Evolutionary conservation across 2,113 vertebrate species (phyloP), one percentile per base, ranked within the genome.

Genomic region (Esox niger): DNA sequence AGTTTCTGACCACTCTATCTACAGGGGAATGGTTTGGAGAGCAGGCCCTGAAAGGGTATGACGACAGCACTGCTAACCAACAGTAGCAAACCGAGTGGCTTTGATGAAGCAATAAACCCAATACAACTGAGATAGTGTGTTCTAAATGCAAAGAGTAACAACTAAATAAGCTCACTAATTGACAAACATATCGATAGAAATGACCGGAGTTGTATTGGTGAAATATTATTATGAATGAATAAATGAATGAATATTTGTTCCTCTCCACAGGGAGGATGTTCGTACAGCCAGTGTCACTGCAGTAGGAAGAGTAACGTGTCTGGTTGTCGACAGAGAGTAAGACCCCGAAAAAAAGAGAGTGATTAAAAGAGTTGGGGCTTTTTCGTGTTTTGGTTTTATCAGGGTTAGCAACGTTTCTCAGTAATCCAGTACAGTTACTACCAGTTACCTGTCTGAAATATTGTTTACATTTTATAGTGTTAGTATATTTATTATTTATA

Each of bases 301-400:
- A 0, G 73, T 86, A 46, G 88, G 89, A 47, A 81, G 87, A n/a
- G 90, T 91, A 73, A 92, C 88, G 1, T 92, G 91, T 66, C 84
- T 92, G 74, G 90, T 92, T 38, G 85, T 91, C 1, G 91, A 92
- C 56, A 76, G 90, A 87, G 90, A 91, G 91, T 92, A 69, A 91
- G 87, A 4, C 3, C 7, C 9, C 15, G 20, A 13, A n/a, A 32
- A 17, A 25, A 15, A 52, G 25, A 4, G 52, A 33, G 23, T 17
- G 2, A 7, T 25, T 25, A 2, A 9, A 10, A 29, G 25, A 4
- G 27, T 23, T 30, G 32, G 58, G 15, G 58, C 26, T 1, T 54
- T 17, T 35, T 9, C 6, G 0, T 33, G 6, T 62, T 2, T 52
- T 8, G 5, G 23, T 62, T n/a, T n/a, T n/a, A n/a, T n/a, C n/a